Evolutionary conservation across 2,797 vertebrate species (phyloP).

Genomic region (Darevskia mixta): DNA sequence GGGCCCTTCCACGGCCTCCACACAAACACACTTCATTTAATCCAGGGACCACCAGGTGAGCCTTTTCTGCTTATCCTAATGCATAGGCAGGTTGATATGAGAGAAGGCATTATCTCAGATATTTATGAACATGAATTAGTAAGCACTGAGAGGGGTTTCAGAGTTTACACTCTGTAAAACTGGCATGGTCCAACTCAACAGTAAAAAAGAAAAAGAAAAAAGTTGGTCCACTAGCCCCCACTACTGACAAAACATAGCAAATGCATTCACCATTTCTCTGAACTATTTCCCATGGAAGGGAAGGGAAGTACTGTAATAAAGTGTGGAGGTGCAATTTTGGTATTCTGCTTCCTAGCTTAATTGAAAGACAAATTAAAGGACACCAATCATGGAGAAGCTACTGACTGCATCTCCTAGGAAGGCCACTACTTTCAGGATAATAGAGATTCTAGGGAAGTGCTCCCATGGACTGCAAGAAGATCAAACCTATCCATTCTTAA

Average conservation of each 20-base stretch:
- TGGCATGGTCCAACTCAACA: background rate
- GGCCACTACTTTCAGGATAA: background rate
- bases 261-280: background rate
- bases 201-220: background rate
- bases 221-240: background rate
- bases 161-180: fast-evolving
- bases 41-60: no score
- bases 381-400: background rate
- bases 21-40: no score
- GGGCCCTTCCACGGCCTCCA: no score
- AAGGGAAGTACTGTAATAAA: background rate
- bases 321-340: background rate
- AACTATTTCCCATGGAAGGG: background rate
- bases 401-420: background rate
- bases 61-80: no score
- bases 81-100: no score
- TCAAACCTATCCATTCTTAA: no score
- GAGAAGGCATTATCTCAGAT: no score
- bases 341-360: background rate
- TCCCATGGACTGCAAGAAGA: no score
- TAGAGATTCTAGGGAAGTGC: background rate
- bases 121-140: background rate
- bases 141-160: background rate
- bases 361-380: background rate
- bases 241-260: no score